Percentiles rank a stretch among this genome's conserved stretches.
phyloP scores from a whole-genome alignment of 2,888 invertebrate genomes.

The Dastarcus helophoroides region DNA sequence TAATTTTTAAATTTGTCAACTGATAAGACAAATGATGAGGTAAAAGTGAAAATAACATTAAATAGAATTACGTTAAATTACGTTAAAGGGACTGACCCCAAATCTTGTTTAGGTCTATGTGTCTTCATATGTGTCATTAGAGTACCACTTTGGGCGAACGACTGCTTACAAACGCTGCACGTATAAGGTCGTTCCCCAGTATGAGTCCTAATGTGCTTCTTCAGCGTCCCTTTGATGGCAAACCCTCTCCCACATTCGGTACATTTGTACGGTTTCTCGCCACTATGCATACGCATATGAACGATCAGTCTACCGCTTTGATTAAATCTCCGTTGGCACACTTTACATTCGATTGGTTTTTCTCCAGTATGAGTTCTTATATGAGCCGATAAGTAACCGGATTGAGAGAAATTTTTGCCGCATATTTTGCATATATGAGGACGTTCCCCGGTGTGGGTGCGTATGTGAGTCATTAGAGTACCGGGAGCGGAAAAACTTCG shows the following conservation, averaged over 20 bases:
- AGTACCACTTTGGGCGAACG: constrained; percentile 26
- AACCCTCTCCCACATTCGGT: constrained; percentile 27
- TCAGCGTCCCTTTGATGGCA: constrained; percentile 26
- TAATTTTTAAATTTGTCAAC: no score
- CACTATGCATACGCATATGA: constrained; percentile 27
- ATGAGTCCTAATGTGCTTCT: constrained; percentile 29
- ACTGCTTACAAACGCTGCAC: constrained; percentile 27
- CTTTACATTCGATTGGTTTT: constrained; percentile 24
- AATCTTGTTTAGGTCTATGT: constrained; percentile 24
- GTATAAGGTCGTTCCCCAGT: constrained; percentile 27
- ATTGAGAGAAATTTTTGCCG: constrained; percentile 26
- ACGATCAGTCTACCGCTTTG: constrained; percentile 25
- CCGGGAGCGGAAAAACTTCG: constrained; percentile 27
- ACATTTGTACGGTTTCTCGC: constrained; percentile 26
- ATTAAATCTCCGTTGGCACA: constrained; percentile 23
- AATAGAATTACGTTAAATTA: no score
- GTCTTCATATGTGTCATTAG: constrained; percentile 27
- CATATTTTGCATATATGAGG: constrained; percentile 24
- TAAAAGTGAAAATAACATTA: no score
- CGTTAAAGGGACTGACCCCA: no score
- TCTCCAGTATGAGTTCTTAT: constrained; percentile 26
- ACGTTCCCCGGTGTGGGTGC: constrained; percentile 23
- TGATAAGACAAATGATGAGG: no score
- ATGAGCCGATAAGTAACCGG: constrained; percentile 24
- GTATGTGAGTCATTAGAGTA: constrained; percentile 25